Conservation (phyloP, 1,140 invertebrate genomes). For the Pogonognathellus flavescens region DNA sequence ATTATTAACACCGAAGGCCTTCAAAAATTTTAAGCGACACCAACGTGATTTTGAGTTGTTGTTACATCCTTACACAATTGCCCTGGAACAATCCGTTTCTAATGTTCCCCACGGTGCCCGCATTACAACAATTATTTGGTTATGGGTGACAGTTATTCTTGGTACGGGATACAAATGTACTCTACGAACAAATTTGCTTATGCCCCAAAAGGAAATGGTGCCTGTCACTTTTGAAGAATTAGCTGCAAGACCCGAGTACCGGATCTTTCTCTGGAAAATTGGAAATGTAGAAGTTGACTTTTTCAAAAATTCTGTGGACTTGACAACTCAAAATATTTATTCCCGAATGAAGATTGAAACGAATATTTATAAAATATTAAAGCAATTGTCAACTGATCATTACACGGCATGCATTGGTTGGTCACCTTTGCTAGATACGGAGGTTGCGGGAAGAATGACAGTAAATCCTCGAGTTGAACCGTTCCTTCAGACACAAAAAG, state of each 20-base stretch:
- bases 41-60: not conserved
- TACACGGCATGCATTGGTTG: not conserved
- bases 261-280: not conserved
- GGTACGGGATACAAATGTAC: constrained; percentile 6
- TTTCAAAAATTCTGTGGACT: not conserved
- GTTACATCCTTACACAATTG: not conserved
- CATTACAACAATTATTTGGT: not conserved
- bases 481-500: not conserved
- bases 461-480: not conserved
- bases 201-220: not conserved
- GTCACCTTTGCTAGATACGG: not conserved
- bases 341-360: not conserved
- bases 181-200: not conserved
- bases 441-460: not conserved
- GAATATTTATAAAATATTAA: not conserved
- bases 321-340: not conserved
- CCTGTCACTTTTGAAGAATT: not conserved
- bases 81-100: not conserved
- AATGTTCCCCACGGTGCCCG: not conserved
- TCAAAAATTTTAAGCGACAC: not conserved
- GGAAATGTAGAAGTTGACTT: too few species aligned
- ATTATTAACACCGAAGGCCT: not conserved
- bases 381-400: not conserved
- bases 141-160: not conserved
- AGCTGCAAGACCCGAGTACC: not conserved